phyloP scores from a whole-genome alignment of 2,888 invertebrate species.

The Temnothorax rugatulus region DNA sequence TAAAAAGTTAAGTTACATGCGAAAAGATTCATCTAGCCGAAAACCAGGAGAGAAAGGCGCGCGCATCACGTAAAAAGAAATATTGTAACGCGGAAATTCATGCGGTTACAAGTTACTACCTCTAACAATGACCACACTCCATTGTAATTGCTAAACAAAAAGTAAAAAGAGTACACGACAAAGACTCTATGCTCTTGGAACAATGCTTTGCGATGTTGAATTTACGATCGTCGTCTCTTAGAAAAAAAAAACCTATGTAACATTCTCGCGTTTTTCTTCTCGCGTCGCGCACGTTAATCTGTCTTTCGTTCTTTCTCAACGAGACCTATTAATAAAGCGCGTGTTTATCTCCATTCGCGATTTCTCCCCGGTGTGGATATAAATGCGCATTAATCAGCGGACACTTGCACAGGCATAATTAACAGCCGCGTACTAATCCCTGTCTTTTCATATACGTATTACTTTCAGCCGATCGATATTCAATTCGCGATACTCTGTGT shows the following conservation, averaged over 20 bases:
- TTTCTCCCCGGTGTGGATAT: conserved; percentile 4
- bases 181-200: not conserved
- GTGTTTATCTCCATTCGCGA: conserved; percentile 36
- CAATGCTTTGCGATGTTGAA: conserved; percentile 6
- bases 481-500: not conserved
- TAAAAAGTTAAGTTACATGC: conserved; percentile 50
- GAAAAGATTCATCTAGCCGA: conserved; percentile 36
- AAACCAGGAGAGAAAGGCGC: not conserved
- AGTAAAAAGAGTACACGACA: not conserved
- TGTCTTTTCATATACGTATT: conserved; percentile 7
- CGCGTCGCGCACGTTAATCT: conserved; percentile 7
- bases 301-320: conserved; percentile 9
- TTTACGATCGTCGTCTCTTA: conserved; percentile 2
- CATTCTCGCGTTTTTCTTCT: not conserved
- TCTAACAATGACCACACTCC: conserved; percentile 2
- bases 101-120: conserved; percentile 31
- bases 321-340: conserved; percentile 20
- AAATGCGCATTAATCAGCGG: conserved; percentile 26
- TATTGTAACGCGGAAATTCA: conserved; percentile 6
- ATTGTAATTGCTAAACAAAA: conserved; percentile 1
- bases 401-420: conserved; percentile 25
- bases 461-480: not conserved
- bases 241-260: conserved; percentile 1
- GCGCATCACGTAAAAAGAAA: conserved; percentile 4
- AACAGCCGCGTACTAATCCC: not conserved